Conservation (phyloP, 2,888 invertebrate genomes). For the Meghimatium bilineatum region DNA sequence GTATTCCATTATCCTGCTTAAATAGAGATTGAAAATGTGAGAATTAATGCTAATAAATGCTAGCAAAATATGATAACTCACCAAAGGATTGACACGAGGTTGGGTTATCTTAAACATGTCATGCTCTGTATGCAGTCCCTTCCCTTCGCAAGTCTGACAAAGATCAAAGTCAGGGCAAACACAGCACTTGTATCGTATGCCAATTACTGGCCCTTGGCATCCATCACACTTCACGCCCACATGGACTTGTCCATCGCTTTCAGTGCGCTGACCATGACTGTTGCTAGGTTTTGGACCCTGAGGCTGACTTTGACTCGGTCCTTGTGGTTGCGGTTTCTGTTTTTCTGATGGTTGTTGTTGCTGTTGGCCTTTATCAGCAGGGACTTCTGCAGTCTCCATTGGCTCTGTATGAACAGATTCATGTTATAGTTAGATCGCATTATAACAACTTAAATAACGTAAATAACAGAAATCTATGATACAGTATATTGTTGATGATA, state of each 20-base stretch:
- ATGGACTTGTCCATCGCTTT: slow-evolving; percentile 77
- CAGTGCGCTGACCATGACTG: neutral
- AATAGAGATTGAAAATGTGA: neutral
- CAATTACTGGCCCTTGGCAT: slow-evolving; percentile 83
- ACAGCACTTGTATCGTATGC: slow-evolving; percentile 90
- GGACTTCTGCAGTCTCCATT: slow-evolving; percentile 11
- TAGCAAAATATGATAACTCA: neutral
- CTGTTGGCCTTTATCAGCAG: slow-evolving; percentile 7
- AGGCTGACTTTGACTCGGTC: slow-evolving; percentile 1
- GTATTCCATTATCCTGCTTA: neutral
- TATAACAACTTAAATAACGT: too few species aligned
- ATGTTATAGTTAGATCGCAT: too few species aligned
- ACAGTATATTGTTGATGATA: too few species aligned
- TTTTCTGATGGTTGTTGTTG: slow-evolving; percentile 19
- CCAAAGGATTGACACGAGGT: slow-evolving; percentile 52
- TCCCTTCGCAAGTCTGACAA: slow-evolving; percentile 86
- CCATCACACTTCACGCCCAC: slow-evolving; percentile 84
- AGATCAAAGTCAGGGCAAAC: slow-evolving; percentile 89
- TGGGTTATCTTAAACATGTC: slow-evolving; percentile 85
- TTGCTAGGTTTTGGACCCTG: slow-evolving; percentile 22
- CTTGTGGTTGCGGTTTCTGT: slow-evolving; percentile 13
- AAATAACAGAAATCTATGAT: too few species aligned
- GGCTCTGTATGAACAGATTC: slow-evolving; percentile 11
- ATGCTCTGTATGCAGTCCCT: slow-evolving; percentile 84
- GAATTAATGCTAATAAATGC: too few species aligned